phyloP scores from a whole-genome alignment of 1,140 invertebrate genomes.

The Triops cancriformis region DNA sequence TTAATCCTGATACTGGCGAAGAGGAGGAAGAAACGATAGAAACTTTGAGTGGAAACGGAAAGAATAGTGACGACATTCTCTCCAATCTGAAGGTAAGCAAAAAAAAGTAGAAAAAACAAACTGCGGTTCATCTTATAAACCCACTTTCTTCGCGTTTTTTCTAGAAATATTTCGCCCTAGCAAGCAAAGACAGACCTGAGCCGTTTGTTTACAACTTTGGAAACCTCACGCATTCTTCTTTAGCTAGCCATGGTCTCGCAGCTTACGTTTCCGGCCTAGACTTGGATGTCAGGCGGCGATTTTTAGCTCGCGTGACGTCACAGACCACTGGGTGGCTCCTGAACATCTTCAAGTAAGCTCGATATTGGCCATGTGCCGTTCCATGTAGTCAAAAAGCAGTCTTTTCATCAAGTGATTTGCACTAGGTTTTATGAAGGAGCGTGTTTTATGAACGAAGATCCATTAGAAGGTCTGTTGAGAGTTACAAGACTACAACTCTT shows the following conservation, averaged over 20 bases:
- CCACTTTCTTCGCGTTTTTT: not conserved
- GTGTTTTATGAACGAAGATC: conserved; percentile 68
- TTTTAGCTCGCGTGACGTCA: not conserved
- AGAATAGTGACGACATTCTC: not conserved
- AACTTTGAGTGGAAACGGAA: not conserved
- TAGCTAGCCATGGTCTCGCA: not conserved
- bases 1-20: not conserved
- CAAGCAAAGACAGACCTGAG: not conserved
- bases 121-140: not conserved
- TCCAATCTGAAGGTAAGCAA: not conserved
- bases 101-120: too few relatives aligned
- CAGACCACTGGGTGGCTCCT: not conserved
- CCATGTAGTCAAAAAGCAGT: not conserved
- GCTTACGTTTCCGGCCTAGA: not conserved
- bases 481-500: conserved; percentile 68
- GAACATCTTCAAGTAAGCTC: not conserved
- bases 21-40: not conserved
- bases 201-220: not conserved
- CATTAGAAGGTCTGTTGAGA: conserved; percentile 62
- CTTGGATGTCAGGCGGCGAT: not conserved
- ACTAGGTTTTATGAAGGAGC: conserved; percentile 54
- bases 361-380: not conserved
- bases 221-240: not conserved
- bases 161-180: not conserved
- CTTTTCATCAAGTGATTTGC: too few relatives aligned